Percentiles rank a stretch among this genome's conserved stretches.
Conservation (phyloP, 2,113 vertebrate genomes). For the Microcebus murinus region DNA sequence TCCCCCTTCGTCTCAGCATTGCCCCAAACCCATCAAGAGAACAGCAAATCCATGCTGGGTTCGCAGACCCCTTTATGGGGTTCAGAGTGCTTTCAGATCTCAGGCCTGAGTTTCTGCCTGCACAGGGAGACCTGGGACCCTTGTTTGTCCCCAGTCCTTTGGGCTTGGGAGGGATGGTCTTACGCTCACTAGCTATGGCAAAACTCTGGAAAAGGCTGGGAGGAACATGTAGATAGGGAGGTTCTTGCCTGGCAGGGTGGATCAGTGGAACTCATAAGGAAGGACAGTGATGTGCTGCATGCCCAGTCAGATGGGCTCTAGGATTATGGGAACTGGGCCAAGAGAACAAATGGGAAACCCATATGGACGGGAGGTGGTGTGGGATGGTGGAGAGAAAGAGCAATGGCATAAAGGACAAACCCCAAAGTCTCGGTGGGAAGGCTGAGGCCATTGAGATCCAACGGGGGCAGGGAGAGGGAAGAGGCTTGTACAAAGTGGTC, state of each 20-base stretch:
- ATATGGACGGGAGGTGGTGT: background rate
- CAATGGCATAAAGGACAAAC: background rate
- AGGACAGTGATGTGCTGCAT: background rate
- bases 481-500: background rate
- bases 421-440: background rate
- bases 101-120: background rate
- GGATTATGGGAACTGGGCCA: background rate
- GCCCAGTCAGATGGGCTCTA: background rate
- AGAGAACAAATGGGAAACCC: background rate
- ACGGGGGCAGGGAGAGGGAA: background rate
- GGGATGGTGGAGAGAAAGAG: background rate
- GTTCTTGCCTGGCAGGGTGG: background rate
- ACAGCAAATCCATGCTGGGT: rapidly evolving
- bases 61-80: background rate
- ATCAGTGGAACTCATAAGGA: background rate
- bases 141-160: background rate
- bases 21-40: background rate
- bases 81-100: background rate
- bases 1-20: background rate
- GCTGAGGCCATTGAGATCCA: background rate
- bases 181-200: background rate
- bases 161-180: background rate
- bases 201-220: background rate
- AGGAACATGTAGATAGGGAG: background rate
- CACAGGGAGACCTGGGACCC: background rate